Evolutionary conservation across 2,797 vertebrate genomes (phyloP).

Genomic region (Hypotaenidia philippensis): DNA sequence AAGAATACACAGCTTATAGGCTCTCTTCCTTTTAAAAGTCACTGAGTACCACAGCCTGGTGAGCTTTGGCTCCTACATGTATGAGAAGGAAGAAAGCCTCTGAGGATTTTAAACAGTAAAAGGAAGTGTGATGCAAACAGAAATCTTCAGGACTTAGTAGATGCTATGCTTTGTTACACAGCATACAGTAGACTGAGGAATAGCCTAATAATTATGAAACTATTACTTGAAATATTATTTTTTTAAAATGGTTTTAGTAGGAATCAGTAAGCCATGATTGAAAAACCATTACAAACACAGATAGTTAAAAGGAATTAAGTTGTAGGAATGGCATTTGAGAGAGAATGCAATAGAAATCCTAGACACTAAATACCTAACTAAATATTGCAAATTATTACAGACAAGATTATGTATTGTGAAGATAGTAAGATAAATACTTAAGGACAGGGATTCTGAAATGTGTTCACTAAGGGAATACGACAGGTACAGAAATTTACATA

Average conservation of each 20-base stretch:
- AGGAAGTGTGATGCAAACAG: neutral
- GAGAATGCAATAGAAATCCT: neutral
- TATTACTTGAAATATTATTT: neutral
- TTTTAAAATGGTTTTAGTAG: neutral
- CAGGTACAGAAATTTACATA: neutral
- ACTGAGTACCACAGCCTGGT: neutral
- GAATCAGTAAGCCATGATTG: neutral
- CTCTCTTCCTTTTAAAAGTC: neutral
- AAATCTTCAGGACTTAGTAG: neutral
- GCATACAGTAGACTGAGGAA: neutral
- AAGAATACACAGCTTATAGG: neutral
- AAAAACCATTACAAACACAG: neutral
- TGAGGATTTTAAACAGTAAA: neutral
- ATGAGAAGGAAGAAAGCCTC: neutral
- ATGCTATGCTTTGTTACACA: neutral
- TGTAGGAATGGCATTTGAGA: neutral
- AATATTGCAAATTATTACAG: neutral
- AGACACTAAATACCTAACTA: neutral
- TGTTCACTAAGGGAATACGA: neutral
- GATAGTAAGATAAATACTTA: neutral
- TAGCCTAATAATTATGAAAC: neutral
- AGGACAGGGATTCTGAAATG: neutral
- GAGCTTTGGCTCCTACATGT: neutral
- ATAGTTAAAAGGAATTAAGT: neutral
- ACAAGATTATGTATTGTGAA: neutral